Percentiles rank a stretch among this genome's conserved stretches.
Conservation (phyloP, 2,113 vertebrate genomes). For the Nesogale talazaci region DNA sequence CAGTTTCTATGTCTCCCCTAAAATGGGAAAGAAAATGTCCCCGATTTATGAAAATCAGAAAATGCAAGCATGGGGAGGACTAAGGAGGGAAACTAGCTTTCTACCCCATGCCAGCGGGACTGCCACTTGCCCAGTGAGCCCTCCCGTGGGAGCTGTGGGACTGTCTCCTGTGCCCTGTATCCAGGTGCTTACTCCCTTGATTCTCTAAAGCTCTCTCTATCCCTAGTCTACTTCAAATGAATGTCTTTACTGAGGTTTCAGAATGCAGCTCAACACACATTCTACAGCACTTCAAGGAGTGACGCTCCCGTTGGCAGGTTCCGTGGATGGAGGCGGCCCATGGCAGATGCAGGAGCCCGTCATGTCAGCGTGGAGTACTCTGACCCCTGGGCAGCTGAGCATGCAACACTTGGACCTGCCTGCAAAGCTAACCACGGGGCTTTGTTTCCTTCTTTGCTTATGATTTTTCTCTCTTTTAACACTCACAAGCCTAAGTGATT, state of each 20-base stretch:
- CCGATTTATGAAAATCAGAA: neutral
- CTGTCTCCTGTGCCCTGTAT: neutral
- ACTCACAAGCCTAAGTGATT: neutral
- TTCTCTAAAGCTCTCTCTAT: neutral
- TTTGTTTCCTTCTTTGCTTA: conserved; percentile 16
- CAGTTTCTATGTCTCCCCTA: neutral
- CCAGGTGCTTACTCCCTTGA: neutral
- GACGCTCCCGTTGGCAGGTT: rapidly evolving
- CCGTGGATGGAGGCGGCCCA: neutral
- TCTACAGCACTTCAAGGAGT: neutral
- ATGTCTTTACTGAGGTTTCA: neutral
- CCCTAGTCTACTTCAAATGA: neutral
- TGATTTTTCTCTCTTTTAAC: neutral
- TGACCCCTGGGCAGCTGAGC: neutral
- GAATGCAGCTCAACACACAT: neutral
- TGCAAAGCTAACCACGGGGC: neutral
- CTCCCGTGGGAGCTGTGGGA: neutral
- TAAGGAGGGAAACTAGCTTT: neutral
- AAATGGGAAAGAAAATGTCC: neutral
- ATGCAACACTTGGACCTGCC: neutral
- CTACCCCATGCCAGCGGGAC: neutral
- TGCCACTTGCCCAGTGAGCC: neutral
- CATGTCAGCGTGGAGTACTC: neutral
- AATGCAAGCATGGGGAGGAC: neutral
- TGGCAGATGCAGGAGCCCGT: neutral